Conservation (phyloP, 1,140 invertebrate genomes). For the Anoplolepis gracilipes region DNA sequence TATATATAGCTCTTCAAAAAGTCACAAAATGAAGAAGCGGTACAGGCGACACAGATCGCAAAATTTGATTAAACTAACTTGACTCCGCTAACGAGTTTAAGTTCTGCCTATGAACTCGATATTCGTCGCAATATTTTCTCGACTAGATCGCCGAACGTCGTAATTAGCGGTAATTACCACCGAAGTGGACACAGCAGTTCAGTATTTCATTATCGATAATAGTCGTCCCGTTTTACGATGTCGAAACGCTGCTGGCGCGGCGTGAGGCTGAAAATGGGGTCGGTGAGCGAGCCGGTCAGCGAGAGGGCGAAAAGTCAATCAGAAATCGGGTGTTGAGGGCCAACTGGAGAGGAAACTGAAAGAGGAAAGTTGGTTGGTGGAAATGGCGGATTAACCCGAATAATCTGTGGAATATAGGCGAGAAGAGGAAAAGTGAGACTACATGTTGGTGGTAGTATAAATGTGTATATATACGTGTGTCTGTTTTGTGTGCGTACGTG, state of each 20-base stretch:
- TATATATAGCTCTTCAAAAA: slow-evolving; percentile 29
- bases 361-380: slow-evolving; percentile 38
- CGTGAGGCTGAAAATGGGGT: slow-evolving; percentile 31
- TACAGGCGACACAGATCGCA: slow-evolving; percentile 1
- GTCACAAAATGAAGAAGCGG: slow-evolving; percentile 3
- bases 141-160: slow-evolving; percentile 38
- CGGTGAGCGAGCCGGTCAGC: slow-evolving; percentile 39
- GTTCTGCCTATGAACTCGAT: not conserved
- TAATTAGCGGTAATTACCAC: slow-evolving; percentile 69
- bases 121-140: slow-evolving; percentile 46
- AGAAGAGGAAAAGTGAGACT: slow-evolving; percentile 38
- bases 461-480: not conserved
- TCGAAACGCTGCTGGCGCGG: slow-evolving; percentile 8
- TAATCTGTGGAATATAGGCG: slow-evolving; percentile 57
- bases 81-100: slow-evolving; percentile 45
- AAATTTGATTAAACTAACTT: slow-evolving; percentile 45
- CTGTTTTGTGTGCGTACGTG: not conserved
- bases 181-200: slow-evolving; percentile 59
- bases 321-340: slow-evolving; percentile 61
- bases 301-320: slow-evolving; percentile 70
- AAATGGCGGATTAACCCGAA: slow-evolving; percentile 68
- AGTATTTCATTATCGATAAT: slow-evolving; percentile 67
- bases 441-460: not conserved
- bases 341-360: slow-evolving; percentile 1
- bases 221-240: slow-evolving; percentile 56